Evolutionary conservation across 2,888 invertebrate species (phyloP), one percentile per base, ranked within the genome.

Genomic region (Volucella inanis): DNA sequence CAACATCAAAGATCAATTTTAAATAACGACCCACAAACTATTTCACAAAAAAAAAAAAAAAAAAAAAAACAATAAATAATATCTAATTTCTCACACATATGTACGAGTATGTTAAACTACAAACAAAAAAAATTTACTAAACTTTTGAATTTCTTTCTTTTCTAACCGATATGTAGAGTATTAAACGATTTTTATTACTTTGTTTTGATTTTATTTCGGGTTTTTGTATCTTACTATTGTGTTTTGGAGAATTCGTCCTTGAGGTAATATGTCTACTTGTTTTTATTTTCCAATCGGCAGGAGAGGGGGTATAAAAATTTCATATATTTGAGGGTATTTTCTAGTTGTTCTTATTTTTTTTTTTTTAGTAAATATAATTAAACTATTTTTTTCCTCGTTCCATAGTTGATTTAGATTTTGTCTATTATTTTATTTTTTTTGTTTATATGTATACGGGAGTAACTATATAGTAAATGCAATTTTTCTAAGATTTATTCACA

Each of bases 301-400:
- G 41, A 49, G 31, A 55, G 45, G 61, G 55, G 59, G 76, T 15
- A 47, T 83, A 54, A 49, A n/a, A 54, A 61, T 67, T 84, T 80
- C 31, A 65, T 75, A 75, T 80, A 80, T 84, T 71, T 80, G 68
- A 54, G 62, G n/a, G 9, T 41, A 31, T 31, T 31, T 31, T 31
- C 31, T 31, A 31, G 4, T 31, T 31, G 31, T 31, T 31, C 6
- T 31, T 31, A 31, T 6, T 31, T 6, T 31, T 22, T 22, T 22
- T 22, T 22, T 31, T 31, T 62, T 72, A 77, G 77, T 80, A 84
- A 84, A 84, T 84, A 80, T 80, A 84, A 84, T 80, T 80, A 54
- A 71, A 38, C 84, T 84, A 84, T 79, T 62, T 50, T 52, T 55
- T 65, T 68, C 12, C 47, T 55, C 39, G n/a, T 12, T 2, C 12